Percentiles rank a stretch among this genome's conserved stretches.
phyloP scores from a whole-genome alignment of 2,888 invertebrate genomes.

The Dermolepida albohirtum region DNA sequence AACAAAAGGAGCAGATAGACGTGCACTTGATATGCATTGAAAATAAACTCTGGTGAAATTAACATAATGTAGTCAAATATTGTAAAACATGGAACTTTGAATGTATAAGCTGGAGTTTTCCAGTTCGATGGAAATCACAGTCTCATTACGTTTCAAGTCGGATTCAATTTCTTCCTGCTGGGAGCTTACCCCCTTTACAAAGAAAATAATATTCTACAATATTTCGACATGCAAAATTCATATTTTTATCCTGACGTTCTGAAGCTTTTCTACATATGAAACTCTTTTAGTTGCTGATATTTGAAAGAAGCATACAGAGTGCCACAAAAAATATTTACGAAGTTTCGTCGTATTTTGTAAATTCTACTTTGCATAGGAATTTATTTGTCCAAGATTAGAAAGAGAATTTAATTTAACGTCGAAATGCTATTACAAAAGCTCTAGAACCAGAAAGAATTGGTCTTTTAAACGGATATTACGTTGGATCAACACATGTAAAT shows the following conservation, averaged over 20 bases:
- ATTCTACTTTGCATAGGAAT: too few species aligned
- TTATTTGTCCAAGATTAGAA: too few species aligned
- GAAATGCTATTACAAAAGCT: too few species aligned
- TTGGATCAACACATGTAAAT: too few species aligned
- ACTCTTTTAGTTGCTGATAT: too few species aligned
- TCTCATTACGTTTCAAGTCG: slow-evolving; percentile 29
- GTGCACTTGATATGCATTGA: slow-evolving; percentile 18
- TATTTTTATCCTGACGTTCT: neutral
- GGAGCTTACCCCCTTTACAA: slow-evolving; percentile 1
- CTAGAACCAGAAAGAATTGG: too few species aligned
- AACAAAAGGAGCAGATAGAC: slow-evolving; percentile 1
- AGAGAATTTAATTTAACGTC: too few species aligned
- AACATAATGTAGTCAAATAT: slow-evolving; percentile 22
- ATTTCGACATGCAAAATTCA: slow-evolving; percentile 30
- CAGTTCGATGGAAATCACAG: slow-evolving; percentile 29
- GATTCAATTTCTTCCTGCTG: slow-evolving; percentile 28
- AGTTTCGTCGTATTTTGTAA: too few species aligned
- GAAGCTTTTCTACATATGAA: neutral
- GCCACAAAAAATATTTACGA: too few species aligned
- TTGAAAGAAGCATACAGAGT: too few species aligned
- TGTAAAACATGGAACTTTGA: slow-evolving; percentile 7
- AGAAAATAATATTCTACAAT: slow-evolving; percentile 23
- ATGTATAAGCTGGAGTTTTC: slow-evolving; percentile 15
- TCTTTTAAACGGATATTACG: too few species aligned
- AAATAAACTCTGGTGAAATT: slow-evolving; percentile 21